phyloP scores from a whole-genome alignment of 2,113 vertebrate species.

The Cheirogaleus medius region DNA sequence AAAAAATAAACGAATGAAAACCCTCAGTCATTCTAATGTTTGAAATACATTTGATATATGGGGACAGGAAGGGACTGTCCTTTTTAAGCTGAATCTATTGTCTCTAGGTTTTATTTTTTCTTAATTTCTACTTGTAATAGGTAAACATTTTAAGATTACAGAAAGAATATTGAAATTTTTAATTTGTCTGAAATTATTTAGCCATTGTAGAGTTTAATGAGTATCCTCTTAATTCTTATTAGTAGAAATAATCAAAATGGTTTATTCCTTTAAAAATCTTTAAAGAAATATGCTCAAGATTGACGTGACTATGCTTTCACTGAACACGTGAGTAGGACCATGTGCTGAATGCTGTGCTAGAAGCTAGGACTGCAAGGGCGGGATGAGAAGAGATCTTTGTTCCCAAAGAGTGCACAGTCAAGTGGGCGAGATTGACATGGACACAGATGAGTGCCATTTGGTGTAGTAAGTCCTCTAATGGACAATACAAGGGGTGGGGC shows the following conservation, averaged over 20 bases:
- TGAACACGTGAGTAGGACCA: neutral
- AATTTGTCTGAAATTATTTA: neutral
- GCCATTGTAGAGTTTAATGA: constrained; percentile 4
- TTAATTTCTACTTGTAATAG: neutral
- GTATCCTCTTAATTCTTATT: neutral
- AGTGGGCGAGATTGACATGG: neutral
- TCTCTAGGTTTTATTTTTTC: neutral
- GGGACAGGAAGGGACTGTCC: neutral
- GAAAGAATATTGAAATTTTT: constrained; percentile 22
- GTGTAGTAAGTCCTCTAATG: neutral
- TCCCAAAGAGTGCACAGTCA: neutral
- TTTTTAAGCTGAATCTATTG: neutral
- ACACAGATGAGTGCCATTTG: neutral
- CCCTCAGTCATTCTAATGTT: neutral
- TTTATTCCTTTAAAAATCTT: constrained; percentile 18
- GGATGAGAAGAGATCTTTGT: neutral
- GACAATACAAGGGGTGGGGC: neutral
- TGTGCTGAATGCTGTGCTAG: neutral
- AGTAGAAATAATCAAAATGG: neutral
- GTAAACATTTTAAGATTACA: neutral
- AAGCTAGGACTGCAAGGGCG: neutral
- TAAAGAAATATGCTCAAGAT: neutral
- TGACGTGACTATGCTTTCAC: neutral
- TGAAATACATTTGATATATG: neutral
- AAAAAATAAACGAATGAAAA: neutral